Evolutionary conservation across 2,113 vertebrate species (phyloP).

Genomic region (Paedocypris sp.): DNA sequence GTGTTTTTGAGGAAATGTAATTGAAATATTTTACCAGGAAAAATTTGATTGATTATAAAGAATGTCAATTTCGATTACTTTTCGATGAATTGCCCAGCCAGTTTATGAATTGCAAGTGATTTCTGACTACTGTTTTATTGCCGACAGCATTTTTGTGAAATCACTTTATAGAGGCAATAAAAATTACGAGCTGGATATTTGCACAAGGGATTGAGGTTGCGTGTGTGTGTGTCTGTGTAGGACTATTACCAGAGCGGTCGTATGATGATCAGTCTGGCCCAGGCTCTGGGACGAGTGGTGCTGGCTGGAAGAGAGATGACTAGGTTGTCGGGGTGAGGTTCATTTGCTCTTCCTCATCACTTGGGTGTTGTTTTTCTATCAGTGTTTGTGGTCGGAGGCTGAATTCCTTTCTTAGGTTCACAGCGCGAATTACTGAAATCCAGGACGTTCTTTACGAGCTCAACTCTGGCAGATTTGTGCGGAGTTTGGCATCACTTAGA

Average conservation of each 20-base stretch:
- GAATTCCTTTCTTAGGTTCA: slow-evolving; percentile 67
- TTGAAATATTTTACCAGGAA: too few species aligned
- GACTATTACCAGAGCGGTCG: slow-evolving; percentile 97
- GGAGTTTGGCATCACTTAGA: slow-evolving; percentile 77
- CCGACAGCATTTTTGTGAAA: background rate
- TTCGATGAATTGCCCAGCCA: background rate
- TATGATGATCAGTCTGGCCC: slow-evolving; percentile 92
- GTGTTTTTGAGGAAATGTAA: too few species aligned
- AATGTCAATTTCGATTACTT: background rate
- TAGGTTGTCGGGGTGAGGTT: slow-evolving; percentile 85
- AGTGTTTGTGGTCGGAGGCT: background rate
- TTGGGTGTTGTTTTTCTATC: background rate
- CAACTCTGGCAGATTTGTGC: slow-evolving; percentile 83
- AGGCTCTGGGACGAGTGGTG: slow-evolving; percentile 91
- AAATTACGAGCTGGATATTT: background rate
- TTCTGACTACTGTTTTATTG: background rate
- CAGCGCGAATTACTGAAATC: slow-evolving; percentile 87
- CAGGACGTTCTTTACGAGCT: slow-evolving; percentile 89
- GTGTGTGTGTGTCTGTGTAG: slow-evolving; percentile 53
- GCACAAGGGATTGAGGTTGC: background rate
- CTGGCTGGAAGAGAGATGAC: slow-evolving; percentile 94
- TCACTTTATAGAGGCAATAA: background rate
- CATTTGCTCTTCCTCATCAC: too few species aligned
- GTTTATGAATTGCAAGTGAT: background rate
- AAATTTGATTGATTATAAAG: background rate